Conservation (phyloP, 1,140 invertebrate genomes). For the Oedothorax gibbosus region DNA sequence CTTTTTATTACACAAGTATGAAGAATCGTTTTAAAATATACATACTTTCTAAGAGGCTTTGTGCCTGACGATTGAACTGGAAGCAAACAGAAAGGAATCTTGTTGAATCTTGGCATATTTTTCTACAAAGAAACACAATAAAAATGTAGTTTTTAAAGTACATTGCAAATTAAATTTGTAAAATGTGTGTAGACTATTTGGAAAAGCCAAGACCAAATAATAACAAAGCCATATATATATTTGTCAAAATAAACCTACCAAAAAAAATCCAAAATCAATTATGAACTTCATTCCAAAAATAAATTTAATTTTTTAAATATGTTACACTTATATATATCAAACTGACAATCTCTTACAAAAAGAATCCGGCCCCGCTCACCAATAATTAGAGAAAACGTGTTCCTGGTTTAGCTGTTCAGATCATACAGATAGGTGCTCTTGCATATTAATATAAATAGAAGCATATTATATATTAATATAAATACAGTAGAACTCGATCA, state of each 20-base stretch:
- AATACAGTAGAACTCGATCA: too few relatives aligned
- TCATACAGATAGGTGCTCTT: too few relatives aligned
- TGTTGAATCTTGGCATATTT: conserved; percentile 94
- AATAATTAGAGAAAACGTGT: too few relatives aligned
- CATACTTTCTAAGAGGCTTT: conserved; percentile 93
- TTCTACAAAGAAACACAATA: conserved; percentile 72
- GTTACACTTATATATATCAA: too few relatives aligned
- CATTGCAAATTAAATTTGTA: background rate
- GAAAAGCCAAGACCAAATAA: background rate
- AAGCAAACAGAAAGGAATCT: conserved; percentile 96
- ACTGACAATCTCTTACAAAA: too few relatives aligned
- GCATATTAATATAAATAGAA: too few relatives aligned
- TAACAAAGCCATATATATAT: background rate
- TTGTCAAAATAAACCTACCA: background rate
- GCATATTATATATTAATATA: too few relatives aligned
- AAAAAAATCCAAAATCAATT: background rate
- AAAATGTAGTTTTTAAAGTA: conserved; percentile 1
- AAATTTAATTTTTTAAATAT: too few relatives aligned
- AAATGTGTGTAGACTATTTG: too few relatives aligned
- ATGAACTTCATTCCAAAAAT: too few relatives aligned
- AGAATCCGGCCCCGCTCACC: too few relatives aligned
- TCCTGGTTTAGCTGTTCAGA: too few relatives aligned
- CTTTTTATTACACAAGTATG: background rate
- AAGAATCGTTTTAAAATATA: conserved; percentile 29
- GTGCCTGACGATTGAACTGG: conserved; percentile 90